phyloP scores from a whole-genome alignment of 2,888 invertebrate species.

The Melanotus villosus region DNA sequence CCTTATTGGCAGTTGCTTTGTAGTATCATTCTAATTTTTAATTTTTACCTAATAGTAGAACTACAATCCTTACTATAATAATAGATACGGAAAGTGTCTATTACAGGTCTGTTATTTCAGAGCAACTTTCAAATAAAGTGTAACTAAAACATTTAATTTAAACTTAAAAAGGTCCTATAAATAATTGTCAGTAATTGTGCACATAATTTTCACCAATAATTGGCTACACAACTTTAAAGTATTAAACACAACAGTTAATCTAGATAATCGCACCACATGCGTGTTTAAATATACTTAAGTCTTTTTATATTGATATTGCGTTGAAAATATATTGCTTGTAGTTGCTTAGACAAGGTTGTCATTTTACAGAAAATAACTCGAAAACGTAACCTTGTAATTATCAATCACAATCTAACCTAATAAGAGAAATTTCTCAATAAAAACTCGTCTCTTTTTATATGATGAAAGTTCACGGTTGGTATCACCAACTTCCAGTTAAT shows the following conservation, averaged over 20 bases:
- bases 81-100: no score
- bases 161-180: no score
- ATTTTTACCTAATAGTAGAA: no score
- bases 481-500: not conserved
- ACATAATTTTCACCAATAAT: not conserved
- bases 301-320: not conserved
- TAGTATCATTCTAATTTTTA: no score
- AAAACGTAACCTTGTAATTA: not conserved
- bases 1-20: no score
- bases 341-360: not conserved
- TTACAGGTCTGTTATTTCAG: no score
- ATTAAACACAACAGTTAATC: not conserved
- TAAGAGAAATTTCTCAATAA: constrained; percentile 11
- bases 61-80: no score
- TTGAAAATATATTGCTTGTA: not conserved
- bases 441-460: not conserved
- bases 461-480: not conserved
- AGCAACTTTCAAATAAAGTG: no score
- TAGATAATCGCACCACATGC: not conserved
- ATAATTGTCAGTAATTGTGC: not conserved
- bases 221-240: not conserved
- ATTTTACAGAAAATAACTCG: not conserved
- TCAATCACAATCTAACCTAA: not conserved
- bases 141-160: no score
- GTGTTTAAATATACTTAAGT: not conserved